phyloP scores from a whole-genome alignment of 1,140 invertebrate species.

The Bombus waltoni region DNA sequence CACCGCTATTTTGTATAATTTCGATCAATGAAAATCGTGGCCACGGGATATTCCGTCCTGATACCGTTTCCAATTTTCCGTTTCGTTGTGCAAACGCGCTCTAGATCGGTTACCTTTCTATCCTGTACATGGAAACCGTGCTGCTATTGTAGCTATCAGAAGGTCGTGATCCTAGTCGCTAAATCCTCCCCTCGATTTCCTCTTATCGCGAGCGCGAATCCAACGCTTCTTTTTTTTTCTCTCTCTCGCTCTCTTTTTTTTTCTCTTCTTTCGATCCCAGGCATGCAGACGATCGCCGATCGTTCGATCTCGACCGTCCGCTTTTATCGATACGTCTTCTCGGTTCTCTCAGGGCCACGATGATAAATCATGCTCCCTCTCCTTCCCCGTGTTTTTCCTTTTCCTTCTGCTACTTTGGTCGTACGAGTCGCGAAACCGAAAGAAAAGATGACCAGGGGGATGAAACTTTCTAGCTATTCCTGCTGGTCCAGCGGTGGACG shows the following conservation, averaged over 20 bases:
- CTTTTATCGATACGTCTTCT: not conserved
- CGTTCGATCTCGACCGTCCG: constrained; percentile 11
- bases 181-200: no score
- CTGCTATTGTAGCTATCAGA: no score
- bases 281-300: not conserved
- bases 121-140: no score
- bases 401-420: not conserved
- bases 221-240: no score
- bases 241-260: fast-evolving
- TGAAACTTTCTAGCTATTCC: constrained; percentile 52
- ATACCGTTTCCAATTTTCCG: constrained; percentile 13
- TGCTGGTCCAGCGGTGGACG: constrained; percentile 15
- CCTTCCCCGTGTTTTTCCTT: not conserved
- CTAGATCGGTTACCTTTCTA: not conserved
- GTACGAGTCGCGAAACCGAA: constrained; percentile 21
- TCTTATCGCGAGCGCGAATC: not conserved
- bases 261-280: not conserved
- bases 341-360: constrained; percentile 8
- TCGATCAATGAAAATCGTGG: constrained; percentile 47
- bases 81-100: not conserved
- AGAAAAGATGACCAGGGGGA: constrained; percentile 19
- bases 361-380: constrained; percentile 60
- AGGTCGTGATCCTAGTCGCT: no score
- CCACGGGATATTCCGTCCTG: not conserved
- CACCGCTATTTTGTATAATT: constrained; percentile 65